Evolutionary conservation across 2,888 invertebrate species (phyloP).

Genomic region (Rhamnusium bicolor): DNA sequence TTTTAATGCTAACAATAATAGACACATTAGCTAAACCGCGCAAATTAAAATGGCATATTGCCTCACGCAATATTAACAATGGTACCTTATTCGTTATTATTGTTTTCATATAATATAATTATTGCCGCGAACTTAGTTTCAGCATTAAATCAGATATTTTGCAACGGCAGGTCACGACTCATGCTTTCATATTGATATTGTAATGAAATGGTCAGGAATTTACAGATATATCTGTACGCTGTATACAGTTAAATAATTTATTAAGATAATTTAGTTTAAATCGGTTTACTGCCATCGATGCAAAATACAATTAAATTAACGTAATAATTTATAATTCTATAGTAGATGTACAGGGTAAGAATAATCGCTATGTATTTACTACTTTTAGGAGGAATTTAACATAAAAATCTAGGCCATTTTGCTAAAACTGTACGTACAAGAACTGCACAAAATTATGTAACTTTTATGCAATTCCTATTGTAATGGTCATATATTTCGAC

Average conservation of each 20-base stretch:
- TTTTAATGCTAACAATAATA: neutral
- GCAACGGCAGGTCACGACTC: conserved; percentile 24
- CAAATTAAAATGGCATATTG: neutral
- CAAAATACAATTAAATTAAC: neutral
- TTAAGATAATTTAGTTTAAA: neutral
- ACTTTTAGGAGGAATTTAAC: too few relatives aligned
- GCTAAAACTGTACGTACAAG: too few relatives aligned
- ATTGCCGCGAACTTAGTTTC: conserved; percentile 25
- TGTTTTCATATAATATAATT: conserved; percentile 17
- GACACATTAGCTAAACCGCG: neutral
- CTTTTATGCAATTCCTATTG: too few relatives aligned
- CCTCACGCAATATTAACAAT: conserved; percentile 1
- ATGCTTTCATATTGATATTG: conserved; percentile 28
- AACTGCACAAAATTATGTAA: too few relatives aligned
- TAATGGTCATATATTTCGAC: too few relatives aligned
- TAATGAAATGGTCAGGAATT: conserved; percentile 29
- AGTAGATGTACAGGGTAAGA: neutral
- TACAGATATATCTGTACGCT: conserved; percentile 16
- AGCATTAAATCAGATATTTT: conserved; percentile 28
- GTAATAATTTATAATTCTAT: neutral
- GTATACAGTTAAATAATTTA: conserved; percentile 26
- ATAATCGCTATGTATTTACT: too few relatives aligned
- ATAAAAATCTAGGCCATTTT: too few relatives aligned
- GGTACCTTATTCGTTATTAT: conserved; percentile 6
- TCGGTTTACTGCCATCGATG: neutral